Evolutionary conservation across 2,113 vertebrate species (phyloP).

Genomic region (Amphiprion ocellaris): DNA sequence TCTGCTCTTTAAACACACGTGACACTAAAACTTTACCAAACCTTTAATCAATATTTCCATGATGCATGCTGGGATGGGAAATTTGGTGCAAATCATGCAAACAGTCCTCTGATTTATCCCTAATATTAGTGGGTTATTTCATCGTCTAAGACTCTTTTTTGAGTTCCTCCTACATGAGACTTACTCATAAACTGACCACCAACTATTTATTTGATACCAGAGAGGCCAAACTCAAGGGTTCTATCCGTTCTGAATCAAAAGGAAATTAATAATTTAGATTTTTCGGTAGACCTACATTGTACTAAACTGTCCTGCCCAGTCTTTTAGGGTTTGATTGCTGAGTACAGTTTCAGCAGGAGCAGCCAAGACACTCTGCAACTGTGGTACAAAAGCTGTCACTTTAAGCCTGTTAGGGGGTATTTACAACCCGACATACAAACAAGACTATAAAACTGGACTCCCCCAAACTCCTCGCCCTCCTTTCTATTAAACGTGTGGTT

Average conservation of each 20-base stretch:
- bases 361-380: slow-evolving; percentile 4
- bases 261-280: not conserved
- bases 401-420: slow-evolving; percentile 60
- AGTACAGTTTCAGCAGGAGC: not conserved
- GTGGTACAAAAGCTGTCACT: slow-evolving; percentile 49
- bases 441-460: slow-evolving; percentile 70
- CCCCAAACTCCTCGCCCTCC: slow-evolving; percentile 29
- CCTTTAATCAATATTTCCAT: slow-evolving; percentile 60
- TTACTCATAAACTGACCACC: slow-evolving; percentile 7
- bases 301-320: no score
- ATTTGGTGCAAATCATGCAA: slow-evolving; percentile 23
- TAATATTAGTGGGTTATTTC: slow-evolving; percentile 33
- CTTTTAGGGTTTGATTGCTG: not conserved
- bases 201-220: slow-evolving; percentile 4
- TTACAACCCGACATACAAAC: slow-evolving; percentile 68
- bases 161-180: not conserved
- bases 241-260: not conserved
- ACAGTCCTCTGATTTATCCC: slow-evolving; percentile 20
- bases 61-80: slow-evolving; percentile 18
- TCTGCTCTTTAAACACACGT: slow-evolving; percentile 10
- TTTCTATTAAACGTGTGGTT: slow-evolving; percentile 45
- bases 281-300: not conserved
- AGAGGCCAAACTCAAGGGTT: not conserved
- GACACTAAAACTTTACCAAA: slow-evolving; percentile 21
- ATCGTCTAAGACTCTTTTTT: slow-evolving; percentile 14